Percentiles rank a stretch among this genome's conserved stretches.
Evolutionary conservation across 2,888 invertebrate species (phyloP).

Genomic region (Heliconius sara): DNA sequence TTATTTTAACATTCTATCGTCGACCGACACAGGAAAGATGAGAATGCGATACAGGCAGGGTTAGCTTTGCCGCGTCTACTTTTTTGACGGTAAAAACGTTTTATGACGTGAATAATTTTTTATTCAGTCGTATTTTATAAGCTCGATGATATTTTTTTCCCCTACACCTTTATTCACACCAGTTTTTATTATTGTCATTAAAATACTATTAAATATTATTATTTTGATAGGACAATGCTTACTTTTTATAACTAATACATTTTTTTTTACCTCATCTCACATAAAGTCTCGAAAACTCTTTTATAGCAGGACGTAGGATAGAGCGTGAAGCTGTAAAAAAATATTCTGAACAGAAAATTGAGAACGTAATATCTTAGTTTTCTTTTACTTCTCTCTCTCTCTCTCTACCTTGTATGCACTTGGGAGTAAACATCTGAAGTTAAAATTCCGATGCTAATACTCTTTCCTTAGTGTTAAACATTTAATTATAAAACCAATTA

Average conservation of each 20-base stretch:
- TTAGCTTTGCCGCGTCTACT: constrained; percentile 30
- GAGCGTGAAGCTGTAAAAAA: too few species aligned
- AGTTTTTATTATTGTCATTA: not conserved
- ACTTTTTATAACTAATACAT: too few species aligned
- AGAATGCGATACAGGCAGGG: constrained; percentile 36
- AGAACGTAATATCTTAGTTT: too few species aligned
- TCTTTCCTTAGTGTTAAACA: not conserved
- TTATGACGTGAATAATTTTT: constrained; percentile 18
- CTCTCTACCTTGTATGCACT: too few species aligned
- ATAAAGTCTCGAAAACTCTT: too few species aligned
- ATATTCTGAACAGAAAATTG: too few species aligned
- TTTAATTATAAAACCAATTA: constrained; percentile 20
- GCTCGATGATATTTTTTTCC: constrained; percentile 9
- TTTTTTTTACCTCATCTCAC: too few species aligned
- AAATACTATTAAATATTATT: not conserved
- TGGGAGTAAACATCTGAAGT: too few species aligned
- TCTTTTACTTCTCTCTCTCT: too few species aligned
- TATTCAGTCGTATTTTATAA: not conserved
- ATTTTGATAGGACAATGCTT: not conserved
- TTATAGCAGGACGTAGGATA: too few species aligned
- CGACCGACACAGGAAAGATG: constrained; percentile 41
- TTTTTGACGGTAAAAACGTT: constrained; percentile 31
- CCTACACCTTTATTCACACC: not conserved
- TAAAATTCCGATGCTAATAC: too few species aligned
- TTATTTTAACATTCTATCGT: constrained; percentile 44